Evolutionary conservation across 2,888 invertebrate genomes (phyloP), one percentile per base, ranked within the genome.

Genomic region (Agriopis leucophaearia): DNA sequence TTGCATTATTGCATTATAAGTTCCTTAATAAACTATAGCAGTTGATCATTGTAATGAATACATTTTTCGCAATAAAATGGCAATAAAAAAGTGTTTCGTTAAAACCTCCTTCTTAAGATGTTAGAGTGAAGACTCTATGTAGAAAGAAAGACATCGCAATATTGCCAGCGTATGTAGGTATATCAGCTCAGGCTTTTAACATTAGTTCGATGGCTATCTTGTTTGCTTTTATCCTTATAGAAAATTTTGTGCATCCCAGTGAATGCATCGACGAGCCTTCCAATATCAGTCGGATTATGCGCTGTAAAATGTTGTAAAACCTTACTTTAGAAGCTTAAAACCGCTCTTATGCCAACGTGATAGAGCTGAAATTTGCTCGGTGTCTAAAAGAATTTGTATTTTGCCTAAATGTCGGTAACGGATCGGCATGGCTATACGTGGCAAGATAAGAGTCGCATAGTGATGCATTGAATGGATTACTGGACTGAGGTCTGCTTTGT

Each of bases 211-310:
- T 90, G 88, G 89, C 87, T 89, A 93, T 92, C 94, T 90, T 92
- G 92, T 93, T 93, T 92, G 92, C 92, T 92, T 92, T 92, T 92
- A 93, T 92, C 90, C 92, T 93, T 92, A 93, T 93, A 93, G 91
- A 93, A 92, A 92, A 92, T 92, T 92, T 92, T 84, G 92, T 92
- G 91, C 91, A 92, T 92, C 88, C 88, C 89, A 86, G 87, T 89
- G 93, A 90, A 92, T 92, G 93, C 93, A 91, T 87, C 89, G 88
- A 82, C 88, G 85, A 83, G 90, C 89, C 91, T 89, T 93, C 91
- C 93, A 92, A 93, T 93, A 92, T 93, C 91, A 89, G 86, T 81
- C 80, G 91, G 92, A 92, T 92, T 90, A 92, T 90, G 86, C 86
- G 79, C 79, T 81, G 86, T 84, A 88, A 87, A 93, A 93, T 83